Evolutionary conservation across 2,797 vertebrate species (phyloP), one percentile per base, ranked within the genome.

Genomic region (Pachyuromys duprasi): DNA sequence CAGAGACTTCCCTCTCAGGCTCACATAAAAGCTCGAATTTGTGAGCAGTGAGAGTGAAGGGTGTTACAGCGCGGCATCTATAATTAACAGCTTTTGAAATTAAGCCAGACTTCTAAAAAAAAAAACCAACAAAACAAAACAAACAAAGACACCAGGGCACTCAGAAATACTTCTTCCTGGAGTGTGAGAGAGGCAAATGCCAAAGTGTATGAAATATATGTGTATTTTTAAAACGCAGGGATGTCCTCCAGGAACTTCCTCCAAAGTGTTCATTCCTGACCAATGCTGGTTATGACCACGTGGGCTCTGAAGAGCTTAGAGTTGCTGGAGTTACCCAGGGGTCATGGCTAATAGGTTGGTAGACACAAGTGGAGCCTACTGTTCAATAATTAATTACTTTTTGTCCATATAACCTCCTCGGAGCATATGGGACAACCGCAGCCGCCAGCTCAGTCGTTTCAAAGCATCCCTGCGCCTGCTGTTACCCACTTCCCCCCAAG

Each of bases 371-470:
- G 28, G 81, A 60, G 60, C 65, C 49, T 82, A 60, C 72, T 79
- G 33, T 60, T 95, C 92, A 97, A 94, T 96, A 94, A 96, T 97
- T 97, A 93, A 96, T 93, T 60, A 95, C 74, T 63, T 80, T 91
- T 67, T 78, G 92, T 69, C 60, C 20, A 83, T 36, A 88, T 53
- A 92, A 26, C 36, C 55, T 89, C 81, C 93, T 80, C 63, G 81
- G 60, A 90, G 70, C 89, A 80, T 42, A 70, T 2, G 75, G 33
- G 82, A 89, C 49, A 89, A 65, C 39, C 87, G 33, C n/a, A 53
- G 62, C 79, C 9, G 79, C 75, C 70, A 76, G 49, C 11, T 39
- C 49, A 14, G 45, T 3, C 14, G 33, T 57, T 91, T 95, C 63
- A n/a, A 69, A 90, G 78, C 49, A 62, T 57, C 33, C 20, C 28